Evolutionary conservation across 1,140 invertebrate species (phyloP), one percentile per base, ranked within the genome.

Genomic region (Nixonia krombeini): DNA sequence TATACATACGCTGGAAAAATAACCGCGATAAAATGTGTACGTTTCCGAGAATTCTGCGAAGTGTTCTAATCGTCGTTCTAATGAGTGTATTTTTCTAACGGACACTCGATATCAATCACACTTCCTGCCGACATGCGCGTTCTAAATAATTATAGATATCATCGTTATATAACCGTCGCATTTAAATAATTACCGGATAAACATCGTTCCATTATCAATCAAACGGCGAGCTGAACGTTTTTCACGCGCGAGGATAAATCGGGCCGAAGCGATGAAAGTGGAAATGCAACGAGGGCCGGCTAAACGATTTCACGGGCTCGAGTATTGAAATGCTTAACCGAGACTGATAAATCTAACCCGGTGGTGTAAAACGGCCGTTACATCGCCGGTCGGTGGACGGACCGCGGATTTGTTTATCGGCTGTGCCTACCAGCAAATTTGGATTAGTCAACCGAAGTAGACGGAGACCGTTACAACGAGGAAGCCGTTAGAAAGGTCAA

Each of bases 401-500:
- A 15, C 8, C 13, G 31, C 12, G 31, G 13, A 8, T 40, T 55
- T 53, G 46, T 58, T 61, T 49, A 53, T 52, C 33, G 50, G 52
- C 37, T 47, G 38, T 29, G 28, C 12, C 46, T 49, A 38, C 5
- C 10, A 57, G 41, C 15, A 12, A 55, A 59, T 63, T 56, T 25
- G 51, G 55, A 59, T 70, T 41, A 58, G 55, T 51, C 28, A 40
- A 29, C 10, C 28, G 55, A 70, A 56, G 64, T 52, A 46, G 50
- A 67, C 33, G 45, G 40, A 56, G 58, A 65, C 73, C 69, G 69
- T 75, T 75, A 70, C 56, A 29, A 47, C 18, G 25, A 21, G 50
- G 44, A 57, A 62, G 56, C 72, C 59, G 74, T 76, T 76, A 68
- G 66, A 73, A 38, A 74, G 70, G 70, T 76, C 70, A 65, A 67